Conservation (phyloP, 1,140 invertebrate species). For the Ips typographus region DNA sequence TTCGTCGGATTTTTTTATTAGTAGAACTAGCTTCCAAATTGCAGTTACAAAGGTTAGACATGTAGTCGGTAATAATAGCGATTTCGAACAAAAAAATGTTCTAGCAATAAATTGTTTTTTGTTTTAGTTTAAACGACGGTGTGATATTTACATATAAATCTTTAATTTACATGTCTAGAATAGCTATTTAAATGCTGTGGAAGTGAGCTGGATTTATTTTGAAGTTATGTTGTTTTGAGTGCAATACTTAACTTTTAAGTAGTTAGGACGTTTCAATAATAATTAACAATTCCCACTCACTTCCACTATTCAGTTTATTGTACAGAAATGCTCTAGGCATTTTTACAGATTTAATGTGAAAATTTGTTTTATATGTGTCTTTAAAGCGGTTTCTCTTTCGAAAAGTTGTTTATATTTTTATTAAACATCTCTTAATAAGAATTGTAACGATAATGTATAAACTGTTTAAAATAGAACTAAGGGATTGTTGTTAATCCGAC, state of each 20-base stretch:
- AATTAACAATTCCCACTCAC: neutral
- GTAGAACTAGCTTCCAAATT: slow-evolving; percentile 30
- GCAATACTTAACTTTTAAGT: neutral
- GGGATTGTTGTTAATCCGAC: neutral
- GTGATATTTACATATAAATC: slow-evolving; percentile 28
- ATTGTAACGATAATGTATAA: slow-evolving; percentile 21
- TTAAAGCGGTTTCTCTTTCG: slow-evolving; percentile 29
- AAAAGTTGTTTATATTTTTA: slow-evolving; percentile 42
- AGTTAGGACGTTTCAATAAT: neutral
- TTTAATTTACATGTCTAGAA: neutral
- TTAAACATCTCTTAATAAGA: slow-evolving; percentile 21
- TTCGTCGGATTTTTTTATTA: slow-evolving; percentile 16
- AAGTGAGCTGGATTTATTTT: neutral
- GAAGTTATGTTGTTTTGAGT: neutral
- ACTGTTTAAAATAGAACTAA: slow-evolving; percentile 20
- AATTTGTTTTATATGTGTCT: neutral
- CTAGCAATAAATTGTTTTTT: slow-evolving; percentile 50
- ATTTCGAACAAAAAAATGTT: slow-evolving; percentile 42
- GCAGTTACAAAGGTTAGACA: slow-evolving; percentile 17
- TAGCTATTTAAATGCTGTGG: too few species aligned
- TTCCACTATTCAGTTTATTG: slow-evolving; percentile 12
- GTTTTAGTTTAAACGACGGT: slow-evolving; percentile 32
- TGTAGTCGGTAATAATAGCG: slow-evolving; percentile 21
- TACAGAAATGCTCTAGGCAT: slow-evolving; percentile 27
- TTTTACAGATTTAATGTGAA: neutral